Evolutionary conservation across 1,140 invertebrate genomes (phyloP), one percentile per base, ranked within the genome.

Genomic region (Rhagoletis pomonella): DNA sequence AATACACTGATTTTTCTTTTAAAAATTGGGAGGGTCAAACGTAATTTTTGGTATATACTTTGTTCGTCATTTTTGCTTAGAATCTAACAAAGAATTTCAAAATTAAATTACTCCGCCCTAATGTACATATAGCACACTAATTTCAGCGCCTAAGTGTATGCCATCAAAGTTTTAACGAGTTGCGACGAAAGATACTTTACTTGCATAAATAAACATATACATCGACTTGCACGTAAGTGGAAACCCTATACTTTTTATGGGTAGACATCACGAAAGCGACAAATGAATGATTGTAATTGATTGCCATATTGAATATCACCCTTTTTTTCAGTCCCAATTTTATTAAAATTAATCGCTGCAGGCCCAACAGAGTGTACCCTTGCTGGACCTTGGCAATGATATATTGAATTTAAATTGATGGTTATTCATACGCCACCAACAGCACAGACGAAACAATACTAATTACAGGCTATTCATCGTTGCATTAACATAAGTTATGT

Each of bases 381-480:
- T 55, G 5, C 50, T 55, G 5, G 50, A 55, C 50, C 10, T 55
- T 7, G 10, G 10, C 50, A 55, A 55, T 55, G 50, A 55, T 55
- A 81, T 50, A 50, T 55, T 81, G 73, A 55, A 81, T 55, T 55
- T 55, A 50, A 81, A 81, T 81, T 81, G 73, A 81, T 81, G 73
- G 9, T 5, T 47, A 50, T 50, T 9, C 47, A 55, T 55, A 50
- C 9, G 42, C 14, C 4, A 19, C 4, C 44, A 77, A 55, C 44
- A 47, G 5, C n/a, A 7, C 73, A 81, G 50, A 55, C 50, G n/a
- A 7, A 81, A 55, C 44, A 81, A 19, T 2, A 81, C 47, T 55
- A 81, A 81, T 81, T 58, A 81, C 73, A 50, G 10, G 47, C 0
- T 55, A 50, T 77, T 50, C 14, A 9, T 10, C 44, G 17, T 19